These are phyloP conservation scores for Ichneumoninae sp. DNA, from an alignment of 2,888 invertebrate genomes.

Conservation along the genomic window DNA sequence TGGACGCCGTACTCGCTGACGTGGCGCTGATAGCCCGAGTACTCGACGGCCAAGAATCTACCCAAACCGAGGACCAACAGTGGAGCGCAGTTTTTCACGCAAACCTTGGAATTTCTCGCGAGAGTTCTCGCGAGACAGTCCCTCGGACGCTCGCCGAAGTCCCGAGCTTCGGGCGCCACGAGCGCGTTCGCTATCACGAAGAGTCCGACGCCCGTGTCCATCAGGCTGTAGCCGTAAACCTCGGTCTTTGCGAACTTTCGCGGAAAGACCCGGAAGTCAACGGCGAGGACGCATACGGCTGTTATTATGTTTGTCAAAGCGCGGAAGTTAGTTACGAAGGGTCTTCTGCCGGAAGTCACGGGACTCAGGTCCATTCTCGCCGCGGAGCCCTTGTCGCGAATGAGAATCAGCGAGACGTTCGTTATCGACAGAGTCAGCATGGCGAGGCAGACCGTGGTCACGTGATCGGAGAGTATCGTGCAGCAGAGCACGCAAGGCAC, in stretches of 20 bases:
- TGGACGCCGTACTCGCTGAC: slow-evolving; percentile 97
- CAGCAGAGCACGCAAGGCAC: slow-evolving; percentile 80
- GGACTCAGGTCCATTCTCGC: slow-evolving; percentile 37
- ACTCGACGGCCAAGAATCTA: slow-evolving; percentile 87
- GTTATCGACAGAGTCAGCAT: slow-evolving; percentile 73
- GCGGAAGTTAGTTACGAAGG: slow-evolving; percentile 89
- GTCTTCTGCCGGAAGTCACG: slow-evolving; percentile 63
- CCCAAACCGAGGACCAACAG: slow-evolving; percentile 87
- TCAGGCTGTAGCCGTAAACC: slow-evolving; percentile 93
- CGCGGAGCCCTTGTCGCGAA: slow-evolving; percentile 40
- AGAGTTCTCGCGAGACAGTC: slow-evolving; percentile 59
- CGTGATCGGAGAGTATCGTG: slow-evolving; percentile 78
- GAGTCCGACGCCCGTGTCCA: slow-evolving; percentile 98
- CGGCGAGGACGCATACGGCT: slow-evolving; percentile 94
- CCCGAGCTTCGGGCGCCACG: slow-evolving; percentile 87
- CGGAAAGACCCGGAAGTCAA: slow-evolving; percentile 96
- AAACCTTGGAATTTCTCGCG: slow-evolving; percentile 74
- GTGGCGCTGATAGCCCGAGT: slow-evolving; percentile 93
- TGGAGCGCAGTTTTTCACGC: slow-evolving; percentile 83
- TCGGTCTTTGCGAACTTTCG: slow-evolving; percentile 94
- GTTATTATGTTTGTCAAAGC: slow-evolving; percentile 91
- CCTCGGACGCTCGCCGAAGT: slow-evolving; percentile 61
- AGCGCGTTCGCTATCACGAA: slow-evolving; percentile 93
- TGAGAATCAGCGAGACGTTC: slow-evolving; percentile 71
- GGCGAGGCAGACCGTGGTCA: slow-evolving; percentile 69